These are phyloP conservation scores for Melinopterus prodromus DNA, from an alignment of 2,888 invertebrate species.

Conservation along the genomic window DNA sequence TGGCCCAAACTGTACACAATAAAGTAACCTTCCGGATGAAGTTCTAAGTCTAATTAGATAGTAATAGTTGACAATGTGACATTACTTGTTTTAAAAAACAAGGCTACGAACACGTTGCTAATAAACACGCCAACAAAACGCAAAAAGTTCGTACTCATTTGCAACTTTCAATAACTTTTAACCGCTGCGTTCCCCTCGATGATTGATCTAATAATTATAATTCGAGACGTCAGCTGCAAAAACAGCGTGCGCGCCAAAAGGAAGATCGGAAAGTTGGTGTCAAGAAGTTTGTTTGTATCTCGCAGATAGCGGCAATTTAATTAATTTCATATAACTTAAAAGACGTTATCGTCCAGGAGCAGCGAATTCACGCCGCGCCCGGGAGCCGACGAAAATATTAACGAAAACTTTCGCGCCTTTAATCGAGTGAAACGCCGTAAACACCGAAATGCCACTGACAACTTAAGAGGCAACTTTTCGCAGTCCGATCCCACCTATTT, in stretches of 20 bases:
- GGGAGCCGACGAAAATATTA: conserved; percentile 4
- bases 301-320: not conserved
- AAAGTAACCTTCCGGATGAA: no score
- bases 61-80: no score
- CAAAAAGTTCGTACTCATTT: not conserved
- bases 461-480: not conserved
- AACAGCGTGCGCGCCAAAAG: not conserved
- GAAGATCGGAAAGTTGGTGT: not conserved
- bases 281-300: conserved; percentile 4
- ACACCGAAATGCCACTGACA: conserved; percentile 4
- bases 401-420: not conserved
- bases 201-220: conserved; percentile 4
- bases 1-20: no score
- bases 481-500: not conserved
- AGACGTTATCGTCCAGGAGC: not conserved
- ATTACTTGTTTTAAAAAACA: no score
- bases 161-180: not conserved
- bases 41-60: no score
- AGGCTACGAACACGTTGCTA: no score
- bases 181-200: not conserved
- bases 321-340: conserved; percentile 4
- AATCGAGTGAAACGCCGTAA: conserved; percentile 4
- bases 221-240: not conserved
- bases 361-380: not conserved
- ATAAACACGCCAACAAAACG: not conserved